A percentile compares a stretch with the other conserved stretches of the same genome.
Evolutionary conservation across 2,113 vertebrate genomes (phyloP).

Genomic region (Miniopterus natalensis): DNA sequence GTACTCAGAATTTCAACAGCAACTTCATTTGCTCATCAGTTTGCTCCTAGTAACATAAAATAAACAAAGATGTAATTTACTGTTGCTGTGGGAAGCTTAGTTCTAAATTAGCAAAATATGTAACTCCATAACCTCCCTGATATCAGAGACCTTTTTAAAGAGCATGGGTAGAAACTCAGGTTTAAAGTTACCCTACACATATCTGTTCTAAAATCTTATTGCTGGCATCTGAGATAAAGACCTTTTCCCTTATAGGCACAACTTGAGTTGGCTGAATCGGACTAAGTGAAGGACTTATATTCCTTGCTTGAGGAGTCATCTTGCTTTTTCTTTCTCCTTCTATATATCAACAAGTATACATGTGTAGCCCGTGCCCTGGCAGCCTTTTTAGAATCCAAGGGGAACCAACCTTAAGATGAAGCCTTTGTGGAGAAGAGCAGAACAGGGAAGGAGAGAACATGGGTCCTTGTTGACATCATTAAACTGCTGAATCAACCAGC

Average conservation of each 20-base stretch:
- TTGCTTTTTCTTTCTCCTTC: neutral
- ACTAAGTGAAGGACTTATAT: neutral
- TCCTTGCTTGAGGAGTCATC: neutral
- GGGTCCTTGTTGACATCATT: neutral
- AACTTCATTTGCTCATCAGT: neutral
- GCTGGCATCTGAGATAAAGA: neutral
- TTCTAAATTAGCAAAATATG: neutral
- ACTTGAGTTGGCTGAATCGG: neutral
- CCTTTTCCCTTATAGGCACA: neutral
- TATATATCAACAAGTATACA: neutral
- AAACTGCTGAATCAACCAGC: neutral
- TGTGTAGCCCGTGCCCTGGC: no score
- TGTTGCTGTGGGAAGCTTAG: neutral
- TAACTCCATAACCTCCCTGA: neutral
- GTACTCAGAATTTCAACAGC: neutral
- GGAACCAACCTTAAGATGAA: neutral
- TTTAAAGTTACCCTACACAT: neutral
- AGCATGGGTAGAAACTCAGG: neutral
- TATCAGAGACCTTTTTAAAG: neutral
- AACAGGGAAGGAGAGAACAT: neutral
- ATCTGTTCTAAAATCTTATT: slow-evolving; percentile 7
- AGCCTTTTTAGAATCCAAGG: neutral
- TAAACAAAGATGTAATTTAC: neutral
- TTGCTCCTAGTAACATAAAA: neutral
- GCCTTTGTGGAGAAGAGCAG: neutral